A percentile compares a stretch with the other conserved stretches of the same genome.
phyloP scores from a whole-genome alignment of 64 coral and sea anemone species.

The Platygyra sinensis region DNA sequence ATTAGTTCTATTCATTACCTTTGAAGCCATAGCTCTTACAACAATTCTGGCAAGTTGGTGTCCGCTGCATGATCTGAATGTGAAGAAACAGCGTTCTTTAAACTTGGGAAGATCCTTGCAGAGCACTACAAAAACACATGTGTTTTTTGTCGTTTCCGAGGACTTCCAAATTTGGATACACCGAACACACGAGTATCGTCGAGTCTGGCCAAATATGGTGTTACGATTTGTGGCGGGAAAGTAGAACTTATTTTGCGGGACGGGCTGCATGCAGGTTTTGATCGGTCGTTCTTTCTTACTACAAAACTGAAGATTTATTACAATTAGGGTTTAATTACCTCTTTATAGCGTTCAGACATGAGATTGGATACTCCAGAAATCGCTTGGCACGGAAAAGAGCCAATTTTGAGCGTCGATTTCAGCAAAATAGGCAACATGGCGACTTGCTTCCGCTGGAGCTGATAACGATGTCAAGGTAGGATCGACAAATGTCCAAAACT shows the following conservation, averaged over 20 bases:
- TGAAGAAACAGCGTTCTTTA: neutral
- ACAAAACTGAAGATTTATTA: neutral
- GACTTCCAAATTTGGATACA: conserved; percentile 29
- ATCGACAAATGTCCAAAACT: neutral
- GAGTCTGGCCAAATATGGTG: neutral
- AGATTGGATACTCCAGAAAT: conserved; percentile 93
- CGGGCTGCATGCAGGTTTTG: neutral
- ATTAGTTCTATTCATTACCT: conserved; percentile 51
- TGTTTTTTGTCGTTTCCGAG: neutral
- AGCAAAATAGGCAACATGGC: conserved; percentile 73
- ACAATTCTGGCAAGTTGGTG: conserved; percentile 83
- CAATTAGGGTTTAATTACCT: neutral
- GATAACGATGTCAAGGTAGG: conserved; percentile 94
- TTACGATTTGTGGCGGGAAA: conserved; percentile 59
- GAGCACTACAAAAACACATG: conserved; percentile 12
- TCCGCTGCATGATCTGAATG: conserved; percentile 65
- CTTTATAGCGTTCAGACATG: conserved; percentile 34
- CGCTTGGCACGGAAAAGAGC: conserved; percentile 98
- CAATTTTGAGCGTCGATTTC: conserved; percentile 93
- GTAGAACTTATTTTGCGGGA: neutral
- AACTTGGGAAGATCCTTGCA: too few species aligned
- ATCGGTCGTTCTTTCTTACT: neutral
- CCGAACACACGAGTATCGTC: neutral
- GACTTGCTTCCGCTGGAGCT: conserved; percentile 79
- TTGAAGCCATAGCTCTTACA: conserved; percentile 77